These are phyloP conservation scores for Microctenopoma steveboyesi DNA, from an alignment of 2,797 vertebrate species.

Conservation along the genomic window DNA sequence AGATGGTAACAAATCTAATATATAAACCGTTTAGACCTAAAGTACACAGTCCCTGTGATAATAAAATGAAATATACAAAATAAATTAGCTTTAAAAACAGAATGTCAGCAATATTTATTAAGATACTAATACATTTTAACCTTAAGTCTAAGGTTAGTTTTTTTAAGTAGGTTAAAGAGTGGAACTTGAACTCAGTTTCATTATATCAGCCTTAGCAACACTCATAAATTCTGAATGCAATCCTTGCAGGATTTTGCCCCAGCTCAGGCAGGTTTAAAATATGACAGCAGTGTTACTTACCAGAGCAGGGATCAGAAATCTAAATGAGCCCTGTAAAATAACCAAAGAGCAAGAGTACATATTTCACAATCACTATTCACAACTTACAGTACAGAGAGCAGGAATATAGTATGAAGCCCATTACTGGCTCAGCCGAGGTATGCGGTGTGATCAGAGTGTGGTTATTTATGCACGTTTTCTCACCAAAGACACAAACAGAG, in stretches of 20 bases:
- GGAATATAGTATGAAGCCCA: constrained; percentile 56
- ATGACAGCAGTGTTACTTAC: constrained; percentile 51
- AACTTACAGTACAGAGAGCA: constrained; percentile 46
- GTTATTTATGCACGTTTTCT: constrained; percentile 65
- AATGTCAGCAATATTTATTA: constrained; percentile 37
- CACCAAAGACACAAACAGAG: constrained; percentile 64
- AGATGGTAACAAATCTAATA: constrained; percentile 24
- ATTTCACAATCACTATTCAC: constrained; percentile 54
- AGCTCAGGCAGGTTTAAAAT: constrained; percentile 22
- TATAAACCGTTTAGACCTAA: constrained; percentile 2
- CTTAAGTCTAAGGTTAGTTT: constrained; percentile 33
- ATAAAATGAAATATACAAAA: constrained; percentile 19
- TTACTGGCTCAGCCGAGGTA: constrained; percentile 51
- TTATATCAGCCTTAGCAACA: constrained; percentile 29
- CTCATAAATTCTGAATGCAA: constrained; percentile 48
- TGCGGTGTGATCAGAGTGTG: constrained; percentile 64
- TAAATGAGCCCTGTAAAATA: constrained; percentile 58
- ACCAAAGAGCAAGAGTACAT: constrained; percentile 42
- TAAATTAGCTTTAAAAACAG: constrained; percentile 5
- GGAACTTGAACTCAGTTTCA: constrained; percentile 41
- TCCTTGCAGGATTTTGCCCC: constrained; percentile 32
- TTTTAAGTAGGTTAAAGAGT: constrained; percentile 52
- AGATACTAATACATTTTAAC: constrained; percentile 15
- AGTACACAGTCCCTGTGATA: constrained; percentile 12
- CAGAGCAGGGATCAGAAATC: constrained; percentile 38